Evolutionary conservation across 2,888 invertebrate species (phyloP), one percentile per base, ranked within the genome.

Genomic region (Bruchidius siliquastri): DNA sequence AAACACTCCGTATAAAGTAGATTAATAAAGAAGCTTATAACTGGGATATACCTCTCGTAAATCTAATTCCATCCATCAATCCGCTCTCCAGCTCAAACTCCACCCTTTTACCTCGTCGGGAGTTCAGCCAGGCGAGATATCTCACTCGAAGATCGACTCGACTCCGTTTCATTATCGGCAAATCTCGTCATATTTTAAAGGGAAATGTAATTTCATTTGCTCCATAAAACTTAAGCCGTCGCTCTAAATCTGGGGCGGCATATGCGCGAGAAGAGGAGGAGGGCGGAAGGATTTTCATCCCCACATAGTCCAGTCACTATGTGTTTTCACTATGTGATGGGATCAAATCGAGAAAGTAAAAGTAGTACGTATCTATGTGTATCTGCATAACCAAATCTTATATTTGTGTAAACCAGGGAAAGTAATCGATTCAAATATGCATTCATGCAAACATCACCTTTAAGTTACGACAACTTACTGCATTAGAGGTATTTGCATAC

Each of bases 151-250:
- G 85, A 85, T 84, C 85, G 84, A 84, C 82, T 83, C 82, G 84
- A 84, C 82, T 83, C 82, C 84, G 84, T 87, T 87, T 87, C 87
- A 87, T 87, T 87, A 87, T 86, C 86, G 86, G 86, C 84, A 87
- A 85, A 87, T 85, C 86, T 87, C 86, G 86, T 87, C 86, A 87
- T 87, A 87, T 87, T 87, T 87, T 87, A 87, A 87, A 87, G 86
- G 86, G 86, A 85, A 85, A 85, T 84, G 86, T 87, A 86, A 87
- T 87, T 87, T 87, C 86, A 87, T 87, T 87, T 87, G 86, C 86
- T 84, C 87, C 87, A 87, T 87, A 87, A 87, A 87, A 86, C 87
- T 86, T 86, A 86, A 86, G 86, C 86, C 82, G 86, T 86, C 82
- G 85, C 85, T 85, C 85, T 85, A 86, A 87, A 87, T 87, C 87